Evolutionary conservation across 2,113 vertebrate species (phyloP).

Genomic region (Pitta sordida): DNA sequence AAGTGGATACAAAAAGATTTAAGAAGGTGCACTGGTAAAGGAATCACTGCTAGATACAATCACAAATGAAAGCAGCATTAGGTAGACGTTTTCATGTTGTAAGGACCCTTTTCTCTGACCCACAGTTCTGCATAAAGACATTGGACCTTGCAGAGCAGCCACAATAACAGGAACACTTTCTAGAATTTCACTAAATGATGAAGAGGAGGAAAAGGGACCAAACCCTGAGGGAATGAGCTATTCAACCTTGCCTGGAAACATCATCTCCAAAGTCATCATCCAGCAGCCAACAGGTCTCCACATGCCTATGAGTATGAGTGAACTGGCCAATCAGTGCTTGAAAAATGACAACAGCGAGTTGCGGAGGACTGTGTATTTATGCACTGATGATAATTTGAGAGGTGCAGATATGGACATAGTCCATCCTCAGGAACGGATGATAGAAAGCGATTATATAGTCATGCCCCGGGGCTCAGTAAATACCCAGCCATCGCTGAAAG

Average conservation of each 20-base stretch:
- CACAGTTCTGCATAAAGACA: conserved; percentile 96
- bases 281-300: conserved; percentile 93
- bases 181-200: conserved; percentile 96
- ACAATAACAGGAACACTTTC: conserved; percentile 97
- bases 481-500: conserved; percentile 87
- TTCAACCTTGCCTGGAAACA: conserved; percentile 95
- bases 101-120: conserved; percentile 48
- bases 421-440: conserved; percentile 87
- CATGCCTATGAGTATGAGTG: conserved; percentile 90
- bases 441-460: conserved; percentile 98
- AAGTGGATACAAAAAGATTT: background rate
- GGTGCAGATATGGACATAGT: conserved; percentile 90
- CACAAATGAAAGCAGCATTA: background rate
- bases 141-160: conserved; percentile 93
- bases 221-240: conserved; percentile 92
- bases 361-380: conserved; percentile 94
- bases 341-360: conserved; percentile 87
- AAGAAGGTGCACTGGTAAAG: background rate
- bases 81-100: background rate
- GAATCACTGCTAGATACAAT: background rate
- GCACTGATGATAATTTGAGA: conserved; percentile 91
- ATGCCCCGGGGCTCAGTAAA: conserved; percentile 90
- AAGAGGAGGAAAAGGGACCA: conserved; percentile 90
- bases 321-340: conserved; percentile 88
- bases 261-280: conserved; percentile 98